Evolutionary conservation across 2,113 vertebrate genomes (phyloP).

Genomic region (Triplophysa siluroides): DNA sequence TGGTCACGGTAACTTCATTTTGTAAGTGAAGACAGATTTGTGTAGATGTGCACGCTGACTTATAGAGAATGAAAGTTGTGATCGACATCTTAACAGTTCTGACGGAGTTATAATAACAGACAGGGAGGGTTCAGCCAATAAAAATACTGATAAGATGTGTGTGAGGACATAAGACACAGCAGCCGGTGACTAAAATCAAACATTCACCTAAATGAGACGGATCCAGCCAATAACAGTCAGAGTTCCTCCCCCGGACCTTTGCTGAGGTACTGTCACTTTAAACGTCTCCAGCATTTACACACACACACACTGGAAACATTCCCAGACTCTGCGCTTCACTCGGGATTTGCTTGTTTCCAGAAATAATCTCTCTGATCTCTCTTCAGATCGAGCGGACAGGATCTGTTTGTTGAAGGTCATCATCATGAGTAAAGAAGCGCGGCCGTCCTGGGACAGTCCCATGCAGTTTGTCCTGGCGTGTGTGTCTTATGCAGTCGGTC

Average conservation of each 20-base stretch:
- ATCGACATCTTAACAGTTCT: no score
- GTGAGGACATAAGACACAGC: not conserved
- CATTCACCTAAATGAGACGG: slow-evolving; percentile 57
- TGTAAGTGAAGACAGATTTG: no score
- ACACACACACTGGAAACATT: not conserved
- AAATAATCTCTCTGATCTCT: not conserved
- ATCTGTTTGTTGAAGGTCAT: not conserved
- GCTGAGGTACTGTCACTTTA: slow-evolving; percentile 31
- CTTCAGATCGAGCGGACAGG: not conserved
- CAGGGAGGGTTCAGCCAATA: not conserved
- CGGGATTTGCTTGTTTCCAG: not conserved
- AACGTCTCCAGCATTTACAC: not conserved
- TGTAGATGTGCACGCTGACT: no score
- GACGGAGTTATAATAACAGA: no score
- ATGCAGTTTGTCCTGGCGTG: slow-evolving; percentile 89
- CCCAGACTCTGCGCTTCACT: not conserved
- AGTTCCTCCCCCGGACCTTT: slow-evolving; percentile 46
- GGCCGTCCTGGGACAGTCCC: slow-evolving; percentile 84
- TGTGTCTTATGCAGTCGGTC: slow-evolving; percentile 89
- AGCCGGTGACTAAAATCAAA: slow-evolving; percentile 37
- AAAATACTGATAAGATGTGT: not conserved
- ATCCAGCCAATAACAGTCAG: not conserved
- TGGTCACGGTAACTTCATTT: no score
- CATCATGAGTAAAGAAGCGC: slow-evolving; percentile 69
- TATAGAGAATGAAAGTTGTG: no score